Evolutionary conservation across 35 echinoderm and acorn worm species (phyloP), one percentile per base, ranked within the genome.

Genomic region (Ophiothrix spiculata): DNA sequence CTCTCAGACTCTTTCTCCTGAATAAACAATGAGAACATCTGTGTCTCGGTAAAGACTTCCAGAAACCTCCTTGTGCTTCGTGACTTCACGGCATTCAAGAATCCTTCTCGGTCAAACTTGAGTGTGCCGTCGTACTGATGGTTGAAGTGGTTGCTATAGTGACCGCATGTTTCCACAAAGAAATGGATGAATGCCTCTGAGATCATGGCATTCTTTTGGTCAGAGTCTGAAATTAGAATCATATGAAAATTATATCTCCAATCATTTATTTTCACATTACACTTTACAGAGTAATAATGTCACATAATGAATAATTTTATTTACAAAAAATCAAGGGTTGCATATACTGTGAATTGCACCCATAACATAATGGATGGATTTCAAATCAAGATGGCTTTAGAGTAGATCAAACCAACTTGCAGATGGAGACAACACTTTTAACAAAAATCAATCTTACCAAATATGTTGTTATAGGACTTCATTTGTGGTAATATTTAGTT

Each of bases 21-120:
- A 39, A 98, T 98, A 74, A 98, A 98, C 33, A 98, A 63, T 8
- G 95, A 93, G 82, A 98, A 98, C 95, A 98, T 98, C 79, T 98
- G 95, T 8, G 91, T 91, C 78, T 98, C 95, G 2, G 77, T 91
- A 89, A 98, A 98, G 16, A 98, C 91, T 63, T 98, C 95, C 29
- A 98, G 86, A 85, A 98, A 98, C 33, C 85, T 84, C 75, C 83
- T 42, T 19, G 84, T 75, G 86, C 95, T 98, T 37, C 91, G 90
- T 14, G 95, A 98, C 4, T 64, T 56, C 12, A 90, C 86, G 2
- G 83, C 88, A 41, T 91, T 91, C 40, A 93, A 31, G 82, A 98
- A 98, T 11, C 84, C 85, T 1, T 98, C 91, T 4, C 91, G 84
- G 35, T 98, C 88, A 87, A 98, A 98, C 39, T 91, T 83, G 76